Evolutionary conservation across 2,797 vertebrate species (phyloP).

Genomic region (Eurystomus glaucurus): DNA sequence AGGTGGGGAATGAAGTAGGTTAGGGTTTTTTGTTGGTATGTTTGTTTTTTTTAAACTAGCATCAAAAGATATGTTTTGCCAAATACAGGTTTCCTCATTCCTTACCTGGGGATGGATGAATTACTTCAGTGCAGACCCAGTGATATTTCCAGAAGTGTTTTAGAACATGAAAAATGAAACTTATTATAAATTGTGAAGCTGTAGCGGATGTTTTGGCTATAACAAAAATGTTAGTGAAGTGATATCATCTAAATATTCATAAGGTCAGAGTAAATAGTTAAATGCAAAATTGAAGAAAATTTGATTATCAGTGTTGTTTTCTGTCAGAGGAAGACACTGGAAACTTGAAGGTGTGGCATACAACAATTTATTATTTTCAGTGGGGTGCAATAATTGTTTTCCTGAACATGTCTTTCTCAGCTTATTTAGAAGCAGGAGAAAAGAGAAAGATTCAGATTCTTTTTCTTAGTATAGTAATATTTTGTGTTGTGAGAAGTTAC

Average conservation of each 20-base stretch:
- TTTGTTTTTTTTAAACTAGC: neutral
- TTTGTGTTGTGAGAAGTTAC: neutral
- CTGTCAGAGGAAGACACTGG: neutral
- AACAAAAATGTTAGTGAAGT: neutral
- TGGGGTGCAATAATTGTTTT: neutral
- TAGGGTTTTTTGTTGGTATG: fast-evolving
- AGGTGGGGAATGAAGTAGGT: too few species aligned
- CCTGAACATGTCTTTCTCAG: neutral
- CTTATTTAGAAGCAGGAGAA: neutral
- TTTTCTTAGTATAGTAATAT: neutral
- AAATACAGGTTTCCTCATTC: neutral
- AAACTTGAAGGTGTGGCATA: neutral
- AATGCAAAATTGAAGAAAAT: neutral
- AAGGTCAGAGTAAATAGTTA: neutral
- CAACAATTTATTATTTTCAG: neutral
- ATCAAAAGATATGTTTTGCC: neutral
- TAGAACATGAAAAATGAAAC: neutral
- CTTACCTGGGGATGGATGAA: neutral
- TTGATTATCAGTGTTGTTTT: neutral
- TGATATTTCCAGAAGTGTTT: neutral
- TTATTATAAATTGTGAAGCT: neutral
- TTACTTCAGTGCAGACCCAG: neutral
- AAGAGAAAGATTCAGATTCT: neutral
- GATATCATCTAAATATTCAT: neutral
- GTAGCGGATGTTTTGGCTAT: neutral